Percentiles rank a stretch among this genome's conserved stretches.
Evolutionary conservation across 2,113 vertebrate genomes (phyloP).

Genomic region (Petroica traversi): DNA sequence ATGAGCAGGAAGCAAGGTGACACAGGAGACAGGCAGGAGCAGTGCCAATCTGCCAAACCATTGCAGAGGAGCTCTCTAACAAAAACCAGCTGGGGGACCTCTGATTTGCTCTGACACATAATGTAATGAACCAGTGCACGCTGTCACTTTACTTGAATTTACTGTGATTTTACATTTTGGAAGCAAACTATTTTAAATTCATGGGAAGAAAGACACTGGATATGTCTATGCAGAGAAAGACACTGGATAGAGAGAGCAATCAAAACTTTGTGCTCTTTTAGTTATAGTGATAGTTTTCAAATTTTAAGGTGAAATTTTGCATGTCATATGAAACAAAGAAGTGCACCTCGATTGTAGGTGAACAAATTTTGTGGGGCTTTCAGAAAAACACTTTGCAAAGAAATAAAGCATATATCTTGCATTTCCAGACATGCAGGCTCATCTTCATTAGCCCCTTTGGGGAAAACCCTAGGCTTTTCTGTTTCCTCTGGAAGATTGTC

Average conservation of each 20-base stretch:
- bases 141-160: conserved; percentile 46
- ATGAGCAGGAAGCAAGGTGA: conserved; percentile 25
- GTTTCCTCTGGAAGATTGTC: background rate
- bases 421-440: background rate
- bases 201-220: background rate
- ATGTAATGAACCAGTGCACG: conserved; percentile 43
- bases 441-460: background rate
- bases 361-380: background rate
- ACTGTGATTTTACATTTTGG: conserved; percentile 44
- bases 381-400: background rate
- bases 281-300: background rate
- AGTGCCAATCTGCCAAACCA: conserved; percentile 29
- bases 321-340: background rate
- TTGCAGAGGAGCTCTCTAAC: background rate
- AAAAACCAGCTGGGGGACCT: background rate
- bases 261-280: background rate
- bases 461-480: background rate
- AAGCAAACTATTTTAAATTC: conserved; percentile 41
- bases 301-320: background rate
- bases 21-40: background rate
- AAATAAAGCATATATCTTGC: background rate
- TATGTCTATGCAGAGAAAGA: conserved; percentile 9
- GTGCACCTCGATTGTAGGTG: background rate
- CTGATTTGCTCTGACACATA: conserved; percentile 47
- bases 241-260: background rate